phyloP scores from a whole-genome alignment of 2,888 invertebrate species.

The Lagria hirta region DNA sequence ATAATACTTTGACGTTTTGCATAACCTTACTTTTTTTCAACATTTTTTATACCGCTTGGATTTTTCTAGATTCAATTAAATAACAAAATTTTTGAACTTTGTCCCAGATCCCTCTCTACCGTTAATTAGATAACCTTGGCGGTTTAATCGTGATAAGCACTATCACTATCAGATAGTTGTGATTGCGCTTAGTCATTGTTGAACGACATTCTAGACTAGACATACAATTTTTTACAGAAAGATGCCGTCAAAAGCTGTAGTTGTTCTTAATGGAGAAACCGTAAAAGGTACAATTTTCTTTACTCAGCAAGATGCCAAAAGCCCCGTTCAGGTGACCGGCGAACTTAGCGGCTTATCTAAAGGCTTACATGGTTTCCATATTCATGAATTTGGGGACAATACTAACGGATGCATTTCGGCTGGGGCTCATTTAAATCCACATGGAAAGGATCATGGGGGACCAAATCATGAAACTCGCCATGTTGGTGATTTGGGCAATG shows the following conservation, averaged over 20 bases:
- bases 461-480: conserved; percentile 75
- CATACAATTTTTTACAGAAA: conserved; percentile 34
- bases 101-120: too few relatives aligned
- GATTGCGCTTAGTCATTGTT: too few relatives aligned
- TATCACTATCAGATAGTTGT: too few relatives aligned
- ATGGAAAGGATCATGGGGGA: conserved; percentile 77
- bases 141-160: too few relatives aligned
- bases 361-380: conserved; percentile 88
- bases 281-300: conserved; percentile 81
- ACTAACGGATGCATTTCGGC: conserved; percentile 96
- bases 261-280: conserved; percentile 79
- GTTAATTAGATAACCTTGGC: too few relatives aligned
- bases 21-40: too few relatives aligned
- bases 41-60: too few relatives aligned
- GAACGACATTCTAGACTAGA: too few relatives aligned
- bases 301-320: conserved; percentile 70
- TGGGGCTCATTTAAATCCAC: conserved; percentile 91
- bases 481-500: conserved; percentile 79
- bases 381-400: conserved; percentile 96
- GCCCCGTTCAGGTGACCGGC: conserved; percentile 78
- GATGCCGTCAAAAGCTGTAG: conserved; percentile 77
- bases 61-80: too few relatives aligned
- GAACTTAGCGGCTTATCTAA: conserved; percentile 75
- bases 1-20: too few relatives aligned
- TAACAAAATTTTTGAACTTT: too few relatives aligned